phyloP scores from a whole-genome alignment of 2,888 invertebrate species.

The Ophion ellenae region DNA sequence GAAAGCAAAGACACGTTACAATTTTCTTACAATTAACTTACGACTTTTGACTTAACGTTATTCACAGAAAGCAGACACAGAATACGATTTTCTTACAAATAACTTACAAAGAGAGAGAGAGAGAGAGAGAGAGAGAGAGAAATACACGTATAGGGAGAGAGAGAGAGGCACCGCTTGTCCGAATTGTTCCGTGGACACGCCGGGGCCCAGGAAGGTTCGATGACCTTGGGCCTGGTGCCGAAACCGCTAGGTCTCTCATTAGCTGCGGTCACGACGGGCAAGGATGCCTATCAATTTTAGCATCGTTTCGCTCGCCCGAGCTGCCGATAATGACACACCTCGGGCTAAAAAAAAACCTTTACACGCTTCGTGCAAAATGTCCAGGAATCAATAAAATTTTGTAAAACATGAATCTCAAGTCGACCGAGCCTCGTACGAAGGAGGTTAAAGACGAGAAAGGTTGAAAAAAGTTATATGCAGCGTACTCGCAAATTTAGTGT shows the following conservation, averaged over 20 bases:
- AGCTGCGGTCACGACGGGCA: slow-evolving; percentile 44
- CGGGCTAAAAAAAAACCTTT: not conserved
- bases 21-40: too few relatives aligned
- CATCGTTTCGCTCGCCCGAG: slow-evolving; percentile 30
- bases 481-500: not conserved
- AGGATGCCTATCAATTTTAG: slow-evolving; percentile 43
- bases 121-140: not conserved
- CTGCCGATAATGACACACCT: slow-evolving; percentile 34
- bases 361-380: not conserved
- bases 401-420: not conserved
- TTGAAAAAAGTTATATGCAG: not conserved
- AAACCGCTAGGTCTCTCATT: slow-evolving; percentile 66
- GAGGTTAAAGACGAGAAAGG: slow-evolving; percentile 12
- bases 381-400: slow-evolving; percentile 1
- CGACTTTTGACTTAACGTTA: too few relatives aligned
- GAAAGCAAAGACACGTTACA: too few relatives aligned
- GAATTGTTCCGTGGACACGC: slow-evolving; percentile 45
- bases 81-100: too few relatives aligned
- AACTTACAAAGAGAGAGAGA: too few relatives aligned
- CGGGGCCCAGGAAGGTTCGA: slow-evolving; percentile 63
- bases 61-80: too few relatives aligned
- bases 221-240: slow-evolving; percentile 69
- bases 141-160: too few relatives aligned
- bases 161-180: slow-evolving; percentile 40
- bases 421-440: slow-evolving; percentile 1